Base-by-base conservation (phyloP, 92 coral and sea anemone genomes). In the Porites cylindrica region DNA sequence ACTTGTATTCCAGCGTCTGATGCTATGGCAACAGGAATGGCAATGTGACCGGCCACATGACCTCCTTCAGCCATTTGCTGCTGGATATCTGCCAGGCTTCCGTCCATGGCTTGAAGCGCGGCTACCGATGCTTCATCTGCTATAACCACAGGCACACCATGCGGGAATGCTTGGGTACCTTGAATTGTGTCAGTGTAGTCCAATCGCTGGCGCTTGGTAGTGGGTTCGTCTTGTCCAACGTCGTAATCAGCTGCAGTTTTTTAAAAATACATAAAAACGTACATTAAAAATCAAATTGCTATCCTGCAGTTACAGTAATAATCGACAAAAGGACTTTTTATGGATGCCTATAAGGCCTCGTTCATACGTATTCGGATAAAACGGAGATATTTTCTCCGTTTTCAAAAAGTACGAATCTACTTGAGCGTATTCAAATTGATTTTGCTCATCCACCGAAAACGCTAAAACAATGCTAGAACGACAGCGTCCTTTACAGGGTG, bases 61-160 rank as follows among this genome's bases (percentile, higher is more conserved):
- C 98, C 88, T 4, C 94, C 97, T 17, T 95, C 98, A 1, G 96
- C 88, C 71, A 97, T 97, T 65, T 97, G 99, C 65, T 97, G 99
- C 21, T 88, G 92, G 70, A 97, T 97, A 52, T 97, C 99, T 13
- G 95, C 93, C 70, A 97, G 93, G 62, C 95, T 92, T 69, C 94
- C 94, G 84, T 95, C 96, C 83, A 97, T 93, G 24, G 99, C 99
- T 83, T 95, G 98, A 75, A 97, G 93, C 21, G 99, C 99, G 7
- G 99, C 98, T 9, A 97, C 99, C n/a, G 99, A 95, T 32, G 98
- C 95, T 73, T 95, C 99, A 80, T 97, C 99, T 59, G 99, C 88
- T 58, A 97, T 94, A 26, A 97, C 99, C 77, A 96, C 97, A 38
- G 96, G 96, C 75, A 93, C 93, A 62, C 91, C 94, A 62, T 94